Evolutionary conservation across 1,140 invertebrate species (phyloP), one percentile per base, ranked within the genome.

Genomic region (Drosophila athabasca): DNA sequence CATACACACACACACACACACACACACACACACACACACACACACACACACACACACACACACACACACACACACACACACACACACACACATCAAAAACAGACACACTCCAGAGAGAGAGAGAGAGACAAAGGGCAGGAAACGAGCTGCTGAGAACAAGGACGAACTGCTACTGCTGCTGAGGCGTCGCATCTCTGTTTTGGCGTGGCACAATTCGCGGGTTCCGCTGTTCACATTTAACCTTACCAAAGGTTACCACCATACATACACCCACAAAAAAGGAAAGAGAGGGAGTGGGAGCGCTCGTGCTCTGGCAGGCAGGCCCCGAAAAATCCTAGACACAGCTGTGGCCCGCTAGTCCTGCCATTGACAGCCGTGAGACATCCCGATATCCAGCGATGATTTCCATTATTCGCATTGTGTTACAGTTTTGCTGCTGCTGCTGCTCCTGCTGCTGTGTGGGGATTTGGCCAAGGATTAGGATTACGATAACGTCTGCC

Each of bases 161-260:
- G 24, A 26, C 24, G 24, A 26, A 6, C 31, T 31, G 45, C 44
- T 43, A 35, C n/a, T 50, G 31, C 44, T 49, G 11, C 24, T 41
- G 7, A 15, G n/a, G 15, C 45, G 22, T 29, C 29, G 31, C 35
- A 29, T 13, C 48, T 71, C 51, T 68, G 60, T 68, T 57, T 65
- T 74, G 62, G 62, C 74, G 60, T 79, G 70, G 79, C 79, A 74
- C 79, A 79, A 70, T 82, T 82, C 79, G 81, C 76, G 81, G 57
- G 52, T 52, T 59, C 65, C 50, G 44, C 49, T 72, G 79, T 58
- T 79, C 67, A 80, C 76, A 83, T 84, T 84, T 84, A 84, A 84
- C 80, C 80, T 84, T 85, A 85, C 62, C 61, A 84, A 85, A 84
- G 80, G 80, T 84, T 84, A 84, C 72, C 61, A 19, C 17, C 17